phyloP scores from a whole-genome alignment of 2,113 vertebrate genomes.

The Grus americana region DNA sequence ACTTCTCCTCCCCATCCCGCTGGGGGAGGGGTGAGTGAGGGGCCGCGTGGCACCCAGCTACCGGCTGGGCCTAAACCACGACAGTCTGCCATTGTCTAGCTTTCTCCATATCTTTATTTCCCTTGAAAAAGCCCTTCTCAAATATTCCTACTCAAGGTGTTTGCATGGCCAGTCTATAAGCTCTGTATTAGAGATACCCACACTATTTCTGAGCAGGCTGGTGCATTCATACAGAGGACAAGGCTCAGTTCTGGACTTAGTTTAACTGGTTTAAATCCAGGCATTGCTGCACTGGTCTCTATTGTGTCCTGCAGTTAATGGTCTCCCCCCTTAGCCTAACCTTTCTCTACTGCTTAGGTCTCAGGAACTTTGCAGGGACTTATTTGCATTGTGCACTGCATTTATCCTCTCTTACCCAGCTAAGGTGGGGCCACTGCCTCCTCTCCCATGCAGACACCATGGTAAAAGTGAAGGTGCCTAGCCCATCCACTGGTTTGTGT shows the following conservation, averaged over 20 bases:
- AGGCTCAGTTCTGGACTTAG: not conserved
- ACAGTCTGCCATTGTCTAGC: not conserved
- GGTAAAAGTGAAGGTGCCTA: not conserved
- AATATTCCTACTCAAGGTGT: not conserved
- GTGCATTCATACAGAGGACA: not conserved
- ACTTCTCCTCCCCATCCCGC: no score
- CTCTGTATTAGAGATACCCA: not conserved
- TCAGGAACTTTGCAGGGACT: not conserved
- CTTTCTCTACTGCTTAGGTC: not conserved
- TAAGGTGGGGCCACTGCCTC: not conserved
- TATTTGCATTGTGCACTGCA: not conserved
- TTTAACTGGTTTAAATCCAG: not conserved
- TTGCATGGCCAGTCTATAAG: not conserved
- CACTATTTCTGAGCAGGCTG: not conserved
- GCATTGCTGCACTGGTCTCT: not conserved
- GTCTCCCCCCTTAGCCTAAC: not conserved
- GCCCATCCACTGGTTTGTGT: not conserved
- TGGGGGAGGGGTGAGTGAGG: no score
- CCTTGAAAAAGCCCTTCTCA: not conserved
- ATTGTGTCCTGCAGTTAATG: not conserved
- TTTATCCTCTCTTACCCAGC: not conserved
- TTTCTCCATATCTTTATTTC: not conserved
- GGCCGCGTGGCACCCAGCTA: no score
- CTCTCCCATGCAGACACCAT: not conserved
- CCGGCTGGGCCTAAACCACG: no score